Evolutionary conservation across 2,888 invertebrate genomes (phyloP), one percentile per base, ranked within the genome.

Genomic region (Lamellibrachia columna): DNA sequence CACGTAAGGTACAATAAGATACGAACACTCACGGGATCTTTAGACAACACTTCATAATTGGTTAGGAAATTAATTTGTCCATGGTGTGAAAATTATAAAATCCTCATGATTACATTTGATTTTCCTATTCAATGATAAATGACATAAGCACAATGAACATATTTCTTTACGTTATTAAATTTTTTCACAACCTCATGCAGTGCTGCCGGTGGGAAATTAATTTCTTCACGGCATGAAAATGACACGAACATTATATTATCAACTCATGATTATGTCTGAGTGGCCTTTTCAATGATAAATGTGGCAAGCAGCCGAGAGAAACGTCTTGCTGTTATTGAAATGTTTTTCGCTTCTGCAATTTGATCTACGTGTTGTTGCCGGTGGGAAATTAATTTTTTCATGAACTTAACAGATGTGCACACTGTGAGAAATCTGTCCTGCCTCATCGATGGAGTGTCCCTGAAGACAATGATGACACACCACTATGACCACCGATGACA

Each of bases 261-360:
- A 75, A 75, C 75, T 75, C 75, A 6, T 75, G 75, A 75, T 75
- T 75, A 75, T 75, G 22, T 15, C 75, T 75, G 75, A 75, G 15
- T 75, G 75, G 75, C 75, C 75, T 75, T 75, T 75, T 75, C 75
- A 75, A 75, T 75, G 75, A 75, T 75, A 75, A 75, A 75, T 75
- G 75, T n/a, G 1, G 75, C 75, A n/a, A 75, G 22, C 75, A n/a
- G 22, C 22, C 75, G 75, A 75, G 75, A 75, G 75, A 75, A 75
- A 75, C n/a, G 15, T 75, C 75, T 75, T 22, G 75, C 75, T n/a
- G n/a, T 75, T 75, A 75, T 75, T 75, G 75, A 75, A 75, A 75
- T 75, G 75, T 75, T 75, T 75, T 75, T 75, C 75, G 75, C 75
- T 75, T 75, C 75, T 75, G 75, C 22, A 75, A 75, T 75, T 75